These are phyloP conservation scores for Chalcosyrphus nemorum DNA, from an alignment of 2,888 invertebrate genomes.

Conservation along the genomic window DNA sequence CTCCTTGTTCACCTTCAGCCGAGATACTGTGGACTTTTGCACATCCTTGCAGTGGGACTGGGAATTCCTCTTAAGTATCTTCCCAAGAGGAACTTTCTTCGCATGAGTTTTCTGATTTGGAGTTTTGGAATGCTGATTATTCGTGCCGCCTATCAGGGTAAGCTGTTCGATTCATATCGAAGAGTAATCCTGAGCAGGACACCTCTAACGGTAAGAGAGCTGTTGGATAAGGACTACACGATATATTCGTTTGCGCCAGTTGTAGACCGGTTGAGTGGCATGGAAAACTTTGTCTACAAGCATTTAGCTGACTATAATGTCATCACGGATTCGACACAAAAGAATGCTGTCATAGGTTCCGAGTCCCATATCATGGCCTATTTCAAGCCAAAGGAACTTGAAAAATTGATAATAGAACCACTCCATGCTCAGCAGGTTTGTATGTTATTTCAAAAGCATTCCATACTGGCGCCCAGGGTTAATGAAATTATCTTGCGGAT, in stretches of 20 bases:
- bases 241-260: background rate
- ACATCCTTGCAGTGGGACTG: background rate
- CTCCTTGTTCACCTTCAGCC: background rate
- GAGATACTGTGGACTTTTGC: background rate
- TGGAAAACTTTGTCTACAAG: background rate
- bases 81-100: background rate
- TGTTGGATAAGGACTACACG: background rate
- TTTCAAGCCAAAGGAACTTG: background rate
- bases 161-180: conserved; percentile 24
- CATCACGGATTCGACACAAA: background rate
- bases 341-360: background rate
- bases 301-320: background rate
- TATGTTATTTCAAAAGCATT: background rate
- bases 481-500: background rate
- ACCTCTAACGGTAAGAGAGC: background rate
- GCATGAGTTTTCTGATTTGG: background rate
- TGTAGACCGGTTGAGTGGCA: background rate
- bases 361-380: background rate
- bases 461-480: background rate
- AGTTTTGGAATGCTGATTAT: background rate
- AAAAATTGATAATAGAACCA: background rate
- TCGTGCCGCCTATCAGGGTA: conserved; percentile 10
- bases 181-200: background rate
- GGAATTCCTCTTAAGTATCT: background rate
- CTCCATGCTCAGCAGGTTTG: background rate